Conservation (phyloP, 2,113 vertebrate species). For the Onychorhynchus coronatus region DNA sequence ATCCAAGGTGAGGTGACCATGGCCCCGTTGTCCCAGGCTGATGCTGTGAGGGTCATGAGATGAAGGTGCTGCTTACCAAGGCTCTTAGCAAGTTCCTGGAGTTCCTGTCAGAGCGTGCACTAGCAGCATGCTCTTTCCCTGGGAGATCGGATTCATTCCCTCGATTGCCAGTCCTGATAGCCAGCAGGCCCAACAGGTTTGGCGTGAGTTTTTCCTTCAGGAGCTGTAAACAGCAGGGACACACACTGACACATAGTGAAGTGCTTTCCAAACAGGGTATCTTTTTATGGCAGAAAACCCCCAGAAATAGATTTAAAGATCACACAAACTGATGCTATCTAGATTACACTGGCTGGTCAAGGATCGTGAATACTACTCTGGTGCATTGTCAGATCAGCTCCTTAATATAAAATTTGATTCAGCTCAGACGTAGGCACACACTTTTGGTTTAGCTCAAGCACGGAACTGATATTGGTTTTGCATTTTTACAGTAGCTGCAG, state of each 20-base stretch:
- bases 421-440: neutral
- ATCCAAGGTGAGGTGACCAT: fast-evolving
- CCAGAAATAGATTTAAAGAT: neutral
- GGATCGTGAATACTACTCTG: neutral
- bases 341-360: neutral
- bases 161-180: neutral
- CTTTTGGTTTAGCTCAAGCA: neutral
- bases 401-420: neutral
- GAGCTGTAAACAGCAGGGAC: neutral
- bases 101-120: fast-evolving
- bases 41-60: neutral
- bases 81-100: neutral
- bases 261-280: neutral
- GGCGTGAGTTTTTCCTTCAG: neutral
- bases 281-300: neutral
- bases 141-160: neutral
- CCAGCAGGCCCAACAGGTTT: neutral
- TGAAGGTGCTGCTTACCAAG: too few relatives aligned
- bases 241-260: neutral
- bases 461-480: neutral
- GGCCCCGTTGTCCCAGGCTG: neutral
- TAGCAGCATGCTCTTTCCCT: too few relatives aligned
- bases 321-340: neutral
- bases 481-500: neutral
- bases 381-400: neutral